Evolutionary conservation across 2,888 invertebrate genomes (phyloP).

Genomic region (Kuschelorhynchus macadamiae): DNA sequence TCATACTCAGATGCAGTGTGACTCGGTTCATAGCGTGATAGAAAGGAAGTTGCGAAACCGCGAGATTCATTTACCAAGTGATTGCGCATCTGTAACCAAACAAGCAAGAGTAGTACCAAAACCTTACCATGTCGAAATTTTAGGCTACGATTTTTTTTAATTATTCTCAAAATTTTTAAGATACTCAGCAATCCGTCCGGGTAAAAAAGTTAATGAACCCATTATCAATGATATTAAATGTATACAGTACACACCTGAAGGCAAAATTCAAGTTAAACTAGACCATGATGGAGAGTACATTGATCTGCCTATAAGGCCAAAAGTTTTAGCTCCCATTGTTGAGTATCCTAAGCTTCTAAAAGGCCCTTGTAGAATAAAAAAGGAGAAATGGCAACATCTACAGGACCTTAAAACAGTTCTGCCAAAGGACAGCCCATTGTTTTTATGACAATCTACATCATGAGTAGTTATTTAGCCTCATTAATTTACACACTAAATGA

Average conservation of each 20-base stretch:
- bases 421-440: conserved; percentile 28
- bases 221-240: conserved; percentile 25
- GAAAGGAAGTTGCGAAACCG: no score
- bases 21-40: no score
- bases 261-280: background rate
- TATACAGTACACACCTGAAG: conserved; percentile 11
- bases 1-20: no score
- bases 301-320: conserved; percentile 3
- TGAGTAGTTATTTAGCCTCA: no score
- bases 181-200: background rate
- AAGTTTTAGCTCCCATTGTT: background rate
- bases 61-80: background rate
- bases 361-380: background rate
- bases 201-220: conserved; percentile 16
- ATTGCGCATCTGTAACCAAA: background rate
- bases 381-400: conserved; percentile 32
- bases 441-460: no score
- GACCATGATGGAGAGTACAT: background rate
- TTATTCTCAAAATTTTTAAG: background rate
- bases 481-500: no score
- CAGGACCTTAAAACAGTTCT: conserved; percentile 29
- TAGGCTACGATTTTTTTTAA: background rate
- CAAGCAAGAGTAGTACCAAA: background rate
- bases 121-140: background rate
- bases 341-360: no score